These are phyloP conservation scores for Cryptotis parvus DNA, from an alignment of 2,113 vertebrate species.

Conservation along the genomic window DNA sequence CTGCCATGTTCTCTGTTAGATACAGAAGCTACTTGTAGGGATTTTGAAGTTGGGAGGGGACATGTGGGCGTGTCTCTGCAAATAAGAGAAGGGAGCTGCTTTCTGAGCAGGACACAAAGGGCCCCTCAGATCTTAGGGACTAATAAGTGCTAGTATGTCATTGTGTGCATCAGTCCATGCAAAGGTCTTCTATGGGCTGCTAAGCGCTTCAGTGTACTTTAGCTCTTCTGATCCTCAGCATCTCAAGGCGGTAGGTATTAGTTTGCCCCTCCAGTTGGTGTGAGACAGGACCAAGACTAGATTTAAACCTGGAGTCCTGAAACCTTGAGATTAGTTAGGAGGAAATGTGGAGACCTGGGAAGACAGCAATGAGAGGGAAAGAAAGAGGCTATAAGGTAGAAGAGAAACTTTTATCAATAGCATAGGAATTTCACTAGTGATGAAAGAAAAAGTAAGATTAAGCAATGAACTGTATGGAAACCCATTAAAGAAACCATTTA, in stretches of 20 bases:
- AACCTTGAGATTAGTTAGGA: background rate
- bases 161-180: background rate
- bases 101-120: background rate
- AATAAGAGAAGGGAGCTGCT: background rate
- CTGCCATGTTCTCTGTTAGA: background rate
- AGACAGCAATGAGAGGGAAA: background rate
- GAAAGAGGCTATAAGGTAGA: background rate
- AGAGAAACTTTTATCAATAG: background rate
- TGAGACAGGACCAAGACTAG: background rate
- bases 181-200: background rate
- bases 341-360: background rate
- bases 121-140: background rate
- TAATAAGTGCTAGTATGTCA: background rate
- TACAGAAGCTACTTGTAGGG: background rate
- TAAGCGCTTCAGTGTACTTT: background rate
- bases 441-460: conserved; percentile 26
- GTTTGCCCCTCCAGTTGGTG: background rate
- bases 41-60: conserved; percentile 17
- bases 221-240: background rate
- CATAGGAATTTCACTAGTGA: conserved; percentile 49
- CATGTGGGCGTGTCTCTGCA: conserved; percentile 20
- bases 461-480: conserved; percentile 28
- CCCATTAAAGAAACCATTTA: background rate
- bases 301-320: background rate
- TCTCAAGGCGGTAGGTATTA: background rate